Evolutionary conservation across 2,797 vertebrate species (phyloP).

Genomic region (Fundulus diaphanus): DNA sequence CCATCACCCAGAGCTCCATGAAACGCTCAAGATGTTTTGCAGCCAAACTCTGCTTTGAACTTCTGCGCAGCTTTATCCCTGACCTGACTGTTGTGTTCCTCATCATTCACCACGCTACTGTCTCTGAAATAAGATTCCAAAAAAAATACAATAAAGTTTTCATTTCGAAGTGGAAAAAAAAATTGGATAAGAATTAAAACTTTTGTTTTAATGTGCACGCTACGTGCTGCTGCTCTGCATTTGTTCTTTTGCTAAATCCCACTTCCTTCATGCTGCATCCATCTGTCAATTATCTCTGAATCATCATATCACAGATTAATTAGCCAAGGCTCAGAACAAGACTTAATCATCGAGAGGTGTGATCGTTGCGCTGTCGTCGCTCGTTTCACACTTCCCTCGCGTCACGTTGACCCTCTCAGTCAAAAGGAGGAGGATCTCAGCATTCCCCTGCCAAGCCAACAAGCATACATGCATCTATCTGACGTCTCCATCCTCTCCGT

Average conservation of each 20-base stretch:
- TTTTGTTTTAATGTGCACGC: neutral
- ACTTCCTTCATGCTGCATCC: neutral
- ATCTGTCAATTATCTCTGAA: constrained; percentile 41
- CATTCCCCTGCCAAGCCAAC: constrained; percentile 17
- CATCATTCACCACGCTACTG: no score
- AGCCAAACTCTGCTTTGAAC: no score
- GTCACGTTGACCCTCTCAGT: neutral
- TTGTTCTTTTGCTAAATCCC: neutral
- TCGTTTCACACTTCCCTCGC: constrained; percentile 49
- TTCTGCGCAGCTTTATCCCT: no score
- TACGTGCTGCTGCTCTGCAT: neutral
- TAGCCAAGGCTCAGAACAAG: constrained; percentile 29
- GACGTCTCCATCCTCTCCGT: constrained; percentile 17
- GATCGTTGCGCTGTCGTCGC: constrained; percentile 48
- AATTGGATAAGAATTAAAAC: neutral
- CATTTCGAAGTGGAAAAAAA: neutral
- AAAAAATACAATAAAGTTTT: neutral
- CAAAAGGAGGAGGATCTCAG: constrained; percentile 21
- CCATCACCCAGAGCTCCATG: no score
- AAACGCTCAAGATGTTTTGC: no score
- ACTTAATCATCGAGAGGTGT: constrained; percentile 62
- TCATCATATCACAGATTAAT: constrained; percentile 35
- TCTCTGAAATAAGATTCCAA: no score
- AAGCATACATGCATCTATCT: constrained; percentile 15
- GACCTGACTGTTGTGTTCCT: no score